Evolutionary conservation across 2,797 vertebrate species (phyloP).

Genomic region (Molothrus ater): DNA sequence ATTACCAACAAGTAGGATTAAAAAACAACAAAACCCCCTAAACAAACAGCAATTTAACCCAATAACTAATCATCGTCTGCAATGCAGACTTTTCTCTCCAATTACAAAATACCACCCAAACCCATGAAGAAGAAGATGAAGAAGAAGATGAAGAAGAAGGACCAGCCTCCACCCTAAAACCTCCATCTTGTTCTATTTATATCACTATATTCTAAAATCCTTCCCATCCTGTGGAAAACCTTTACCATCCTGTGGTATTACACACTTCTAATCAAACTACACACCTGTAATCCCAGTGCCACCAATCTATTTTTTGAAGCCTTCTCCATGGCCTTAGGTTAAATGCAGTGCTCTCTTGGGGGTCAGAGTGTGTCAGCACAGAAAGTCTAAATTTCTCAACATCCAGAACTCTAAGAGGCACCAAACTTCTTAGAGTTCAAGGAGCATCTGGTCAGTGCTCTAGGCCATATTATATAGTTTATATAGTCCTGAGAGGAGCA

Average conservation of each 20-base stretch:
- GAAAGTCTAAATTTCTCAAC: background rate
- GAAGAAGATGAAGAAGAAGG: background rate
- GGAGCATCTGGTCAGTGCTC: accelerated
- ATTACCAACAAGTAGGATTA: background rate
- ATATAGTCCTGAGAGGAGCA: background rate
- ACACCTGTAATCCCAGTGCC: background rate
- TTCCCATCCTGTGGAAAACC: background rate
- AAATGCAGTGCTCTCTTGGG: background rate
- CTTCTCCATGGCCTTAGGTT: background rate
- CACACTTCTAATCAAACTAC: background rate
- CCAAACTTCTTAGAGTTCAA: background rate
- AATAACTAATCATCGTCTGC: background rate
- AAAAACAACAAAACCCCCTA: accelerated
- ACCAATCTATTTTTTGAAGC: background rate
- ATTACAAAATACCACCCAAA: background rate
- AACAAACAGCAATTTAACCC: background rate
- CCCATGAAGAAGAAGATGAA: background rate
- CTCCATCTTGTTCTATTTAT: background rate
- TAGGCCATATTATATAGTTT: background rate
- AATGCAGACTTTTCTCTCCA: background rate
- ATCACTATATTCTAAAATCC: background rate
- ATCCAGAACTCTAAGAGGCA: background rate
- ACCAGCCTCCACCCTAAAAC: background rate
- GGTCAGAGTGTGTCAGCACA: background rate
- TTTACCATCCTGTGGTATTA: background rate